Evolutionary conservation across 2,888 invertebrate genomes (phyloP).

Genomic region (Eupithecia subumbrata): DNA sequence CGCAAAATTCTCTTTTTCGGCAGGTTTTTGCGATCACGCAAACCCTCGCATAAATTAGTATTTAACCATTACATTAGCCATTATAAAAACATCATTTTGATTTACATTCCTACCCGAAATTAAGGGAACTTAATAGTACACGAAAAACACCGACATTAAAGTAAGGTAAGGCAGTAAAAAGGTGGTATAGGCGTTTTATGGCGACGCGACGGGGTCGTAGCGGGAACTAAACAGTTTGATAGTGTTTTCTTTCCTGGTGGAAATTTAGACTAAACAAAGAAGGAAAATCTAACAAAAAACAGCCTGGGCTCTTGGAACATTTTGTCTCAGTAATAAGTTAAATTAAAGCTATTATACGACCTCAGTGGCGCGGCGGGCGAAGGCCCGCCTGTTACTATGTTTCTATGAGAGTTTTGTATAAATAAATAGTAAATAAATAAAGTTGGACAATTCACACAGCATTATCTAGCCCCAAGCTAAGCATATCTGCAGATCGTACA

Average conservation of each 20-base stretch:
- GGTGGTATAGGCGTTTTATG: constrained; percentile 22
- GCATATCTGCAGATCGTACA: no score
- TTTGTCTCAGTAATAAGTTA: neutral
- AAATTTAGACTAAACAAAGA: neutral
- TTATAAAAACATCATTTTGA: constrained; percentile 36
- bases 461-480: no score
- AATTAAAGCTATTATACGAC: no score
- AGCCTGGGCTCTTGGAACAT: neutral
- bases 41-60: constrained; percentile 33
- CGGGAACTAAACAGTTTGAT: neutral
- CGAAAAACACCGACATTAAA: constrained; percentile 36
- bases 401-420: no score
- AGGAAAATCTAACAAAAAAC: neutral
- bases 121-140: constrained; percentile 29
- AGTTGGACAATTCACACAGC: no score
- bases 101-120: constrained; percentile 29
- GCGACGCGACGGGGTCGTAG: neutral
- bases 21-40: constrained; percentile 32
- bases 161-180: constrained; percentile 17
- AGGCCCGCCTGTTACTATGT: no score
- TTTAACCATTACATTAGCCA: constrained; percentile 29
- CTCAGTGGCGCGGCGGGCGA: no score
- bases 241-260: neutral
- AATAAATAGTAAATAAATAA: no score
- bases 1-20: constrained; percentile 20